Evolutionary conservation across 2,888 invertebrate genomes (phyloP).

Genomic region (Scaptomyza tumidula): DNA sequence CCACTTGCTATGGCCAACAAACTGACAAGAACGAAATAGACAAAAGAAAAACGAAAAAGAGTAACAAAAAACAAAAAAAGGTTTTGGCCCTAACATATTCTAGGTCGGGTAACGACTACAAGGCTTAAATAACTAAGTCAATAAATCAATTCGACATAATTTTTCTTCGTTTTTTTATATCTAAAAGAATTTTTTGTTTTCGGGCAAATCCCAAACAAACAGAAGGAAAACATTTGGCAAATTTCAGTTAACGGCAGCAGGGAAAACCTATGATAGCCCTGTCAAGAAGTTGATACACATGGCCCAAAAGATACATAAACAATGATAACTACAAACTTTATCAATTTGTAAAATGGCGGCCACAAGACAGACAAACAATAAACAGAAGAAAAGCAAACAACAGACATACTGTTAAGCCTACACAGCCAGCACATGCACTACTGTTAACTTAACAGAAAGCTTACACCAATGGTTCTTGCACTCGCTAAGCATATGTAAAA

Average conservation of each 20-base stretch:
- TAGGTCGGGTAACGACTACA: constrained; percentile 22
- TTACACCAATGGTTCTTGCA: constrained; percentile 27
- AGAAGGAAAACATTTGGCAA: constrained; percentile 48
- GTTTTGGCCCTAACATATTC: constrained; percentile 20
- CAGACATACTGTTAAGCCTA: constrained; percentile 18
- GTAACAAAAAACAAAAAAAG: constrained; percentile 24
- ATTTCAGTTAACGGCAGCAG: constrained; percentile 47
- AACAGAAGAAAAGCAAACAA: constrained; percentile 12
- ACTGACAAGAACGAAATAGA: constrained; percentile 44
- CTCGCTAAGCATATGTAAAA: constrained; percentile 37
- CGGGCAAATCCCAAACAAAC: constrained; percentile 72
- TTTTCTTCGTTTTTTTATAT: constrained; percentile 62
- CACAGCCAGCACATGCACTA: constrained; percentile 9
- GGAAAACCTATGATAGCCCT: constrained; percentile 48
- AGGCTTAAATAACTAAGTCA: constrained; percentile 76
- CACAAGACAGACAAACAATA: constrained; percentile 21
- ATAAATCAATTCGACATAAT: constrained; percentile 80
- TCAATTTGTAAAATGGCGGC: constrained; percentile 76
- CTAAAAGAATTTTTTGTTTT: constrained; percentile 35
- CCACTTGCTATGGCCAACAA: constrained; percentile 60
- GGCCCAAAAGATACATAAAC: constrained; percentile 70
- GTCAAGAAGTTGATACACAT: constrained; percentile 51
- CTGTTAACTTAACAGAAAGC: constrained; percentile 31
- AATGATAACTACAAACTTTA: constrained; percentile 77
- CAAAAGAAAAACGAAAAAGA: constrained; percentile 28